Conservation (phyloP, 2,113 vertebrate genomes). For the Campylorhamphus procurvoides region DNA sequence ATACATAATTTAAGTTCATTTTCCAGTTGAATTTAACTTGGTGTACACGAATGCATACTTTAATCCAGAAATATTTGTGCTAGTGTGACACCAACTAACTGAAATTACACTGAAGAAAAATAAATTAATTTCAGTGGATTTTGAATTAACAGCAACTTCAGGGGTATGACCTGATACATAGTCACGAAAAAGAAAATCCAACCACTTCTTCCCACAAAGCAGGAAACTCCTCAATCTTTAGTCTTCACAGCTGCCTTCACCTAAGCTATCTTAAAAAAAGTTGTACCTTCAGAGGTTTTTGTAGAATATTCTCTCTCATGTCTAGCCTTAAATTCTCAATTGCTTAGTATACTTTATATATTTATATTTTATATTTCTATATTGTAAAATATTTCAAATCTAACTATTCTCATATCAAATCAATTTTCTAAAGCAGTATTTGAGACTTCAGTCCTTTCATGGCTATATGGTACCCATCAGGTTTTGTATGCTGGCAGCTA, state of each 20-base stretch:
- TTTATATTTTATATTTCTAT: too few relatives aligned
- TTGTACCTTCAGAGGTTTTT: not conserved
- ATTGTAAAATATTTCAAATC: not conserved
- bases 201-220: constrained; percentile 12
- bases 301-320: not conserved
- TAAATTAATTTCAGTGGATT: constrained; percentile 25
- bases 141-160: constrained; percentile 24
- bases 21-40: constrained; percentile 47
- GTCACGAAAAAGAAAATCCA: not conserved
- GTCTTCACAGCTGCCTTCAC: not conserved
- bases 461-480: not conserved
- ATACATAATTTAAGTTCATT: constrained; percentile 15
- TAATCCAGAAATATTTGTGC: constrained; percentile 10
- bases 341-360: not conserved
- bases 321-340: not conserved
- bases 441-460: not conserved
- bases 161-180: not conserved
- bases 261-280: not conserved
- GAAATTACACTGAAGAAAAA: constrained; percentile 44
- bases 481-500: not conserved
- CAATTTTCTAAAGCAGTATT: not conserved
- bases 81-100: constrained; percentile 37
- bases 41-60: not conserved
- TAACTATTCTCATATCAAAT: not conserved
- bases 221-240: not conserved